These are phyloP conservation scores for Pseudomyrmex pallidus DNA, from an alignment of 1,140 invertebrate species.

Conservation along the genomic window DNA sequence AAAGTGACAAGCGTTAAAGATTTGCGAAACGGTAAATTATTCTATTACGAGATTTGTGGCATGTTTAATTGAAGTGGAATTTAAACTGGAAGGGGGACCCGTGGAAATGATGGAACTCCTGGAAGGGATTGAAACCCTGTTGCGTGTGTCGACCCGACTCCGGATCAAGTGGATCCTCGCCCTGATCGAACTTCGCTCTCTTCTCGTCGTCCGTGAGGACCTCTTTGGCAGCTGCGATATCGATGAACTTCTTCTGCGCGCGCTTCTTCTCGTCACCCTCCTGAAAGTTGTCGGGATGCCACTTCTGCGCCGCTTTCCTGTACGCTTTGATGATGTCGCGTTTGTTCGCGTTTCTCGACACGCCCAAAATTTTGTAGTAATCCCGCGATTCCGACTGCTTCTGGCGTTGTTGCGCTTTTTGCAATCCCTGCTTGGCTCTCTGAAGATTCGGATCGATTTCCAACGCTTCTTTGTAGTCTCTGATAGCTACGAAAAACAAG, in stretches of 20 bases:
- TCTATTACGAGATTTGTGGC: slow-evolving; percentile 38
- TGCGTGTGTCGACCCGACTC: slow-evolving; percentile 89
- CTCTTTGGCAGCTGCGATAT: slow-evolving; percentile 99
- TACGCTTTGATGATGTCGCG: slow-evolving; percentile 98
- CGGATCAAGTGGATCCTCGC: slow-evolving; percentile 98
- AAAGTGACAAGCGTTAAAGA: slow-evolving; percentile 25
- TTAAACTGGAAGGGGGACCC: slow-evolving; percentile 97
- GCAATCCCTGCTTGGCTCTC: slow-evolving; percentile 95
- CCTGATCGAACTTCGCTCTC: slow-evolving; percentile 95
- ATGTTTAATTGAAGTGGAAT: slow-evolving; percentile 94
- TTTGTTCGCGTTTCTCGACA: slow-evolving; percentile 94
- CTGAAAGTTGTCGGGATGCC: slow-evolving; percentile 99
- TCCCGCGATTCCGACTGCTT: slow-evolving; percentile 97
- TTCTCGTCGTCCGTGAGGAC: slow-evolving; percentile 95
- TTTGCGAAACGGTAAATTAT: slow-evolving; percentile 49
- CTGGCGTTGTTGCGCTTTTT: slow-evolving; percentile 96
- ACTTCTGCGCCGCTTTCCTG: slow-evolving; percentile 98
- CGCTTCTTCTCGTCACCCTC: slow-evolving; percentile 96
- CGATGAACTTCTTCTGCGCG: slow-evolving; percentile 99
- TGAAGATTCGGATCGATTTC: slow-evolving; percentile 93
- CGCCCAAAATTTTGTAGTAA: slow-evolving; percentile 99
- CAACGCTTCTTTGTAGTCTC: slow-evolving; percentile 94
- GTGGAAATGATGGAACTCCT: slow-evolving; percentile 94
- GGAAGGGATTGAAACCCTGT: slow-evolving; percentile 92
- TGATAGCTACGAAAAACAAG: slow-evolving; percentile 89